phyloP scores from a whole-genome alignment of 2,797 vertebrate genomes.

The Myotis pilosus region DNA sequence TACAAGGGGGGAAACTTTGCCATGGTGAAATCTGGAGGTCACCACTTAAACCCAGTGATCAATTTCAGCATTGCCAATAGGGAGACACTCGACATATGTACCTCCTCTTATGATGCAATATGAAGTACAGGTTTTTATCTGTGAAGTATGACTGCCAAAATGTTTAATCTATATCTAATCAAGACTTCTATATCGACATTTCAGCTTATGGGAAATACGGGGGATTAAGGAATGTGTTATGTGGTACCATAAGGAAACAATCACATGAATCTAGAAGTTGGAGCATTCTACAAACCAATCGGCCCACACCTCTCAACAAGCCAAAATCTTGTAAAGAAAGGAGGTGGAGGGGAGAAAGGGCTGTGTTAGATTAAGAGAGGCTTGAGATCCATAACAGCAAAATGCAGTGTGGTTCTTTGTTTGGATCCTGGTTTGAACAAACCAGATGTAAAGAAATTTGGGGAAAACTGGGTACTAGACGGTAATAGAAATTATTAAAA shows the following conservation, averaged over 20 bases:
- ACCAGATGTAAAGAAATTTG: not conserved
- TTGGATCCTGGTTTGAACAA: not conserved
- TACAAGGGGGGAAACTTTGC: not conserved
- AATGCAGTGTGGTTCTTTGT: not conserved
- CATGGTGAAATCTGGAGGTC: not conserved
- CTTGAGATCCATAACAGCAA: not conserved
- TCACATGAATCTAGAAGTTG: not conserved
- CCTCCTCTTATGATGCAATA: not conserved
- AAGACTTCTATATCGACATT: not conserved
- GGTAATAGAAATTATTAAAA: not conserved
- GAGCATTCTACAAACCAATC: not conserved
- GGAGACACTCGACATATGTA: not conserved
- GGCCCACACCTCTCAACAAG: not conserved
- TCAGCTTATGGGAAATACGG: not conserved
- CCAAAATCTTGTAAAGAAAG: not conserved
- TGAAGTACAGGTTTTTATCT: not conserved
- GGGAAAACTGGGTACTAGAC: not conserved
- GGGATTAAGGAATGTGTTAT: not conserved
- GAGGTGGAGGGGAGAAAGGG: not conserved
- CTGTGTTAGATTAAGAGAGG: not conserved
- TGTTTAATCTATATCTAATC: not conserved
- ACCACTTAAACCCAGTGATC: not conserved
- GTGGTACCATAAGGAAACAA: not conserved
- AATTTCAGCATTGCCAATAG: not conserved
- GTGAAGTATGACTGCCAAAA: not conserved